Conservation (phyloP, 1,140 invertebrate genomes). For the Caenorhabditis latens region DNA sequence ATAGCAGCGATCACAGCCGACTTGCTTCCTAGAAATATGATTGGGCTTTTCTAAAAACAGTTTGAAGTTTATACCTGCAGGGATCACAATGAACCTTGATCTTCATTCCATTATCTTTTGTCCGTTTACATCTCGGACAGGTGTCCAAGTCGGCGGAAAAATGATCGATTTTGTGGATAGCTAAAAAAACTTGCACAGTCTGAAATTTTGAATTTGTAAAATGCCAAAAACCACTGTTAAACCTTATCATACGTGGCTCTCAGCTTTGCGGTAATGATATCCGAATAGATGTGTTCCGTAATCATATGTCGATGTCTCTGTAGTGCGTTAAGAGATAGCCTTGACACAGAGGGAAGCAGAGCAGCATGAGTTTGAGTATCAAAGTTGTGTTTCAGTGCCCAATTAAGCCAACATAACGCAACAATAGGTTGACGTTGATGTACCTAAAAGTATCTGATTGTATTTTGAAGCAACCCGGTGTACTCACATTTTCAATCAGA, state of each 20-base stretch:
- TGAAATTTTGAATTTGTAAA: constrained; percentile 40
- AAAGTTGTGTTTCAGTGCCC: constrained; percentile 76
- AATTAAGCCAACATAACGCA: constrained; percentile 77
- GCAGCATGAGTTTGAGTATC: constrained; percentile 70
- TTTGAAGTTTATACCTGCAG: constrained; percentile 69
- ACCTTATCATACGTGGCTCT: constrained; percentile 74
- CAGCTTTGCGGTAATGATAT: constrained; percentile 76
- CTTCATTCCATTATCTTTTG: constrained; percentile 71
- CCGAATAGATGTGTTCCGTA: constrained; percentile 72
- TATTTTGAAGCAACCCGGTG: background rate
- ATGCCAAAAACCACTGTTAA: background rate
- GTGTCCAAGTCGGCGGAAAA: constrained; percentile 75
- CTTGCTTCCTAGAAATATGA: constrained; percentile 68
- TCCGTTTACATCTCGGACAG: constrained; percentile 74
- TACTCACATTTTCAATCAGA: constrained; percentile 73
- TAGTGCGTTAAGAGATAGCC: constrained; percentile 70
- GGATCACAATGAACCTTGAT: constrained; percentile 73
- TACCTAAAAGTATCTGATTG: constrained; percentile 66
- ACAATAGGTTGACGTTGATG: constrained; percentile 72
- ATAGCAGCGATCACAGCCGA: constrained; percentile 76
- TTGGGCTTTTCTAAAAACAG: background rate
- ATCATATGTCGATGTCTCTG: constrained; percentile 76
- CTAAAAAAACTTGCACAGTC: constrained; percentile 75
- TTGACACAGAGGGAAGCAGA: constrained; percentile 74
- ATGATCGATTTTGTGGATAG: constrained; percentile 77